A percentile compares a stretch with the other conserved stretches of the same genome.
Evolutionary conservation across 2,888 invertebrate species (phyloP).

Genomic region (Chrysotoxum bicinctum): DNA sequence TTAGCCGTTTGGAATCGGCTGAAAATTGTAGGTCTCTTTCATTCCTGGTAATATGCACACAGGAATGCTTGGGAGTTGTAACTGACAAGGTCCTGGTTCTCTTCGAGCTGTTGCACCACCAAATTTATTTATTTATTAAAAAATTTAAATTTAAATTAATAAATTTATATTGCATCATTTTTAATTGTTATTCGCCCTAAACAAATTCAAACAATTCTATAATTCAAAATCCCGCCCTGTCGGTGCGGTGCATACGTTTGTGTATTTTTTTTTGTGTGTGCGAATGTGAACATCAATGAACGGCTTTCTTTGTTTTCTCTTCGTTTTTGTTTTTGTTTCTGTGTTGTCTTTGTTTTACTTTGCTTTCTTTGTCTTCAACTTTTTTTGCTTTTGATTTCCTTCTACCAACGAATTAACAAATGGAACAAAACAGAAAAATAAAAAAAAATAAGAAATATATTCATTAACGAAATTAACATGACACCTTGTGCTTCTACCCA

Average conservation of each 20-base stretch:
- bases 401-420: constrained; percentile 16
- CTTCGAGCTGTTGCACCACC: no score
- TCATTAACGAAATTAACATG: constrained; percentile 22
- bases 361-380: neutral
- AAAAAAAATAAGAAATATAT: neutral
- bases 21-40: no score
- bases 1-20: no score
- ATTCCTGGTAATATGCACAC: no score
- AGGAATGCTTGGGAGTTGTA: no score
- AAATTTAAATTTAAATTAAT: no score
- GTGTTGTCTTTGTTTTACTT: constrained; percentile 3
- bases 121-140: no score
- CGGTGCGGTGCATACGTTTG: neutral
- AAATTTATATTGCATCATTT: no score
- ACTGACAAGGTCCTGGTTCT: no score
- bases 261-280: neutral
- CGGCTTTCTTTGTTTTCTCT: constrained; percentile 41
- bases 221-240: neutral
- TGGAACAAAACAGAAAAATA: constrained; percentile 37
- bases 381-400: constrained; percentile 24
- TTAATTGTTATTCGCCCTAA: no score
- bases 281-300: constrained; percentile 27
- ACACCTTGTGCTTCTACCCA: constrained; percentile 1
- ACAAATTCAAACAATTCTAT: no score
- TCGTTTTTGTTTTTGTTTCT: constrained; percentile 3